A percentile compares a stretch with the other conserved stretches of the same genome.
These are phyloP conservation scores for Varanus salvator DNA, from an alignment of 2,113 vertebrate species.

Conservation along the genomic window DNA sequence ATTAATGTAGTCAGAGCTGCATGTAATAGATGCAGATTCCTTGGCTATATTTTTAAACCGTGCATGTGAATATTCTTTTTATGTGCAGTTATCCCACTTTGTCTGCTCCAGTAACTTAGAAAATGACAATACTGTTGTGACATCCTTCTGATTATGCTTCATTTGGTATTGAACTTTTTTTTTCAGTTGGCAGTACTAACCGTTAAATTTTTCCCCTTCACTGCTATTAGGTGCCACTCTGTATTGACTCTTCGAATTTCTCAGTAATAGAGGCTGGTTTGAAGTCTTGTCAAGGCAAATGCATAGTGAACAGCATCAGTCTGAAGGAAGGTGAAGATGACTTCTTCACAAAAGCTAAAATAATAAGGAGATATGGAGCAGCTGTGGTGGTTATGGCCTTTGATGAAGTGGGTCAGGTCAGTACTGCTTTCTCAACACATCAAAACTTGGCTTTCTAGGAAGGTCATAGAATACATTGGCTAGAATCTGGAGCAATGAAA, in stretches of 20 bases:
- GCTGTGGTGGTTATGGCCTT: constrained; percentile 98
- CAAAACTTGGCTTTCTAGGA: not conserved
- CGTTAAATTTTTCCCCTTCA: not conserved
- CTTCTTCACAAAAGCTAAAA: constrained; percentile 86
- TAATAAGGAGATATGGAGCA: constrained; percentile 89
- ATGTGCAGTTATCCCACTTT: not conserved
- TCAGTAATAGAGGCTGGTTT: constrained; percentile 93
- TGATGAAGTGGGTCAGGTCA: constrained; percentile 94
- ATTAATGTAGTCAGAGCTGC: not conserved
- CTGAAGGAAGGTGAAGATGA: constrained; percentile 95
- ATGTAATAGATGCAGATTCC: no score
- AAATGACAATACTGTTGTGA: not conserved
- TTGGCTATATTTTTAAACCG: not conserved
- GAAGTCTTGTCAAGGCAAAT: constrained; percentile 96
- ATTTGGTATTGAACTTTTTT: not conserved
- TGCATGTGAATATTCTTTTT: not conserved
- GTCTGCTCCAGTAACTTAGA: constrained; percentile 18
- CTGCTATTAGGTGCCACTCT: constrained; percentile 88
- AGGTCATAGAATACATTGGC: not conserved
- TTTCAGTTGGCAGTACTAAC: not conserved
- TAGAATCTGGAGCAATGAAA: not conserved
- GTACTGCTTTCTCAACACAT: constrained; percentile 24
- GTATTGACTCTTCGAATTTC: constrained; percentile 97
- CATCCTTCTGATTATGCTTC: not conserved
- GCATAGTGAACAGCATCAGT: constrained; percentile 97